Evolutionary conservation across 2,888 invertebrate species (phyloP).

Genomic region (Glaucopsyche alexis): DNA sequence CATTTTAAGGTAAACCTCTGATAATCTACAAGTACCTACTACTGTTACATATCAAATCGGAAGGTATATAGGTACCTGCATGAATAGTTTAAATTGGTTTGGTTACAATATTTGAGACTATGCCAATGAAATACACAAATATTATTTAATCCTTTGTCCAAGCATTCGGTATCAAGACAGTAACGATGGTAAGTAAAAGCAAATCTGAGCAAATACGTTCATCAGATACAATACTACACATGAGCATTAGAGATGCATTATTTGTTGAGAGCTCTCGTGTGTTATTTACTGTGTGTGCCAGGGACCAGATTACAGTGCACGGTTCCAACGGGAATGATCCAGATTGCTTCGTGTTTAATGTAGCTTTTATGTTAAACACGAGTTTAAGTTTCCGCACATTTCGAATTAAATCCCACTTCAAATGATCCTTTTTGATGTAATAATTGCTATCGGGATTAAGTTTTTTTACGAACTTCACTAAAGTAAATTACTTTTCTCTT

Average conservation of each 20-base stretch:
- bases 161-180: background rate
- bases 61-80: no score
- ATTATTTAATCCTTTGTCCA: background rate
- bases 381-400: slow-evolving; percentile 5
- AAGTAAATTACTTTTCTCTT: no score
- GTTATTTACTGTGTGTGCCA: slow-evolving; percentile 10
- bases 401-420: background rate
- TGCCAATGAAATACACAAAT: background rate
- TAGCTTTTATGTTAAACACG: slow-evolving; percentile 25
- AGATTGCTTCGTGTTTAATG: slow-evolving; percentile 24
- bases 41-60: no score
- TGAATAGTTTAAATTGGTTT: no score
- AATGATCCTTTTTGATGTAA: background rate
- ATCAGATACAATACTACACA: slow-evolving; percentile 6
- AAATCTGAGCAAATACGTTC: slow-evolving; percentile 12
- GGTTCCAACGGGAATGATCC: slow-evolving; percentile 20
- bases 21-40: no score
- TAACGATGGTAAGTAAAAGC: slow-evolving; percentile 5
- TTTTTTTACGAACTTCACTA: background rate
- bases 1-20: no score
- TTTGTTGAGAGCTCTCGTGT: slow-evolving; percentile 25
- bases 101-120: no score
- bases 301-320: background rate
- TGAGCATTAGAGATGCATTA: slow-evolving; percentile 25
- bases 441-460: background rate